Evolutionary conservation across 2,797 vertebrate genomes (phyloP), one percentile per base, ranked within the genome.

Genomic region (Ptychobarbus kaznakovi): DNA sequence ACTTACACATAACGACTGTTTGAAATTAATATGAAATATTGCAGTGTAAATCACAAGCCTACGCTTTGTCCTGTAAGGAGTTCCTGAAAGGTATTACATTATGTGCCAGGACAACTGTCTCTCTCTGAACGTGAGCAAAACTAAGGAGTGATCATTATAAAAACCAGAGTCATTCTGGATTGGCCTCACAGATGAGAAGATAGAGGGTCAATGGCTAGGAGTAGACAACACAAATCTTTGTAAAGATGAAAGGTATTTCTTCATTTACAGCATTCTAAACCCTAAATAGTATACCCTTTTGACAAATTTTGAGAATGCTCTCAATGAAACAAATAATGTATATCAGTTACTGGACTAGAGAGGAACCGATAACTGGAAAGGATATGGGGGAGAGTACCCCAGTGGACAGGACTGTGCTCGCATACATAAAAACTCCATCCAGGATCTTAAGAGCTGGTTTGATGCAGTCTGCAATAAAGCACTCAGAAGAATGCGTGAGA

Each of bases 141-240:
- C n/a, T n/a, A n/a, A n/a, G n/a, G n/a, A n/a, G n/a, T n/a, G n/a
- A n/a, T n/a, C n/a, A n/a, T n/a, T n/a, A 0, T 89, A 5, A 75
- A 0, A 0, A 0, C 0, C 0, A 0, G 86, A 88, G 35, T 88
- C 40, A 63, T 94, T 93, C 87, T 94, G 92, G 92, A 94, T 93
- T 6, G 91, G 93, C 69, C 90, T 93, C 86, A 92, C 92, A 3
- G 92, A 94, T 87, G 58, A 28, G 1, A 0, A n/a, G 12, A 0
- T 0, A 1, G 93, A 93, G 69, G n/a, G 0, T 0, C 15, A 0
- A 0, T 94, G 92, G 92, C 0, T 86, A 13, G 94, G 91, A 93
- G 49, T 28, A 12, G 93, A 94, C 28, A 68, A 76, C 2, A 89
- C 90, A 40, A 0, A 0, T 1, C 89, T 92, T 28, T 2, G 18